phyloP scores from a whole-genome alignment of 2,113 vertebrate genomes.

The Menidia beryllina region DNA sequence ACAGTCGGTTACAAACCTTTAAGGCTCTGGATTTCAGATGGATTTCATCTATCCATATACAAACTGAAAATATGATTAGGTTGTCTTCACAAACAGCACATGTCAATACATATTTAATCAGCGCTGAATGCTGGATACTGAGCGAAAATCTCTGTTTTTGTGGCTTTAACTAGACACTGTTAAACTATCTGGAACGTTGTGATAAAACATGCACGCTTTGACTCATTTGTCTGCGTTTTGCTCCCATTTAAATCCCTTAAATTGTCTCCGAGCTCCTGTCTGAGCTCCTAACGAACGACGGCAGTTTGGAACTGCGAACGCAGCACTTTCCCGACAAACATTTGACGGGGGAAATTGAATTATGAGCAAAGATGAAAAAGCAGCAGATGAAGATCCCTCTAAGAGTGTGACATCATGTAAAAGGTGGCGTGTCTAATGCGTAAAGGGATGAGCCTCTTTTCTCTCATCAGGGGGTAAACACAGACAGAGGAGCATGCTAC shows the following conservation, averaged over 20 bases:
- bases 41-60: neutral
- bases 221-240: neutral
- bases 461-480: constrained; percentile 17
- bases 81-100: neutral
- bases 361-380: constrained; percentile 34
- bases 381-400: constrained; percentile 39
- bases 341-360: neutral
- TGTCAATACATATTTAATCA: too few species aligned
- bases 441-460: constrained; percentile 27
- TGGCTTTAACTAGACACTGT: neutral
- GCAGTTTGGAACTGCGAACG: neutral
- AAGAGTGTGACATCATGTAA: neutral
- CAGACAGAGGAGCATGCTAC: constrained; percentile 14
- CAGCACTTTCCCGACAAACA: neutral
- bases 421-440: constrained; percentile 12
- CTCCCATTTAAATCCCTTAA: neutral
- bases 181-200: neutral
- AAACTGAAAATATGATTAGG: too few species aligned
- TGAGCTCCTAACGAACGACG: neutral
- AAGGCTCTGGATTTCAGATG: neutral
- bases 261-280: neutral
- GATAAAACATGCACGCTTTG: neutral
- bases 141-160: neutral
- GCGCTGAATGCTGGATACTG: neutral
- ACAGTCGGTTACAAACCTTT: neutral